Base-by-base conservation (phyloP, 2,888 invertebrate genomes). In the Drosophila hawaiiensis region DNA sequence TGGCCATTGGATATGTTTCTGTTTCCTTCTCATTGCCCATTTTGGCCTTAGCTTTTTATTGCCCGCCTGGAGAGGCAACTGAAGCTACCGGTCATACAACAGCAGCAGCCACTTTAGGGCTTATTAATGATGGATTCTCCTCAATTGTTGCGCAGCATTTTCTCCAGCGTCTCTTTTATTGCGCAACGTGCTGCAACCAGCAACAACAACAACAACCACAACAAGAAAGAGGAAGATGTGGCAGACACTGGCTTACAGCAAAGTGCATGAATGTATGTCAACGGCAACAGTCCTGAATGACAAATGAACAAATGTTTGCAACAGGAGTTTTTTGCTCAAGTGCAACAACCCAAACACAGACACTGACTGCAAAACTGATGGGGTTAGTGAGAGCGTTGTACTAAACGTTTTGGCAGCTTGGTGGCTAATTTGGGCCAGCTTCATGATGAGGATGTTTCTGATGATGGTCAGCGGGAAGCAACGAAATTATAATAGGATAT, bases 251-350 rank as follows among this genome's bases (percentile, higher is more conserved):
- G 54, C 65, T 66, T 58, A 66, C 81, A 90, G 86, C 80, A 84
- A 89, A 86, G 80, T 87, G 89, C 90, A 90, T 89, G 89, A 92
- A 92, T 92, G 92, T 92, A 90, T 92, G 92, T 92, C 92, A 92
- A 77, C 85, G 79, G 85, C 83, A 76, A 82, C 92, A 86, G 90
- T 83, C 85, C 89, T 84, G 88, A 88, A 89, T 92, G 92, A 92
- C 92, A 93, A 92, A 92, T 92, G 89, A 91, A 89, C 91, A 86
- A 91, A 91, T 88, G 87, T 82, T 77, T 72, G 69, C 79, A 67
- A 63, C 78, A 82, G 60, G 35, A 58, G 64, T 50, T 68, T 82
- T 50, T 67, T 25, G 35, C 59, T 28, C 3, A 53, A 35, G 41
- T 52, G 60, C 63, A 37, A 37, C 37, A 37, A 25, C 22, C 54